Base-by-base conservation (phyloP, 2,888 invertebrate genomes). In the Alloplasta piceator region DNA sequence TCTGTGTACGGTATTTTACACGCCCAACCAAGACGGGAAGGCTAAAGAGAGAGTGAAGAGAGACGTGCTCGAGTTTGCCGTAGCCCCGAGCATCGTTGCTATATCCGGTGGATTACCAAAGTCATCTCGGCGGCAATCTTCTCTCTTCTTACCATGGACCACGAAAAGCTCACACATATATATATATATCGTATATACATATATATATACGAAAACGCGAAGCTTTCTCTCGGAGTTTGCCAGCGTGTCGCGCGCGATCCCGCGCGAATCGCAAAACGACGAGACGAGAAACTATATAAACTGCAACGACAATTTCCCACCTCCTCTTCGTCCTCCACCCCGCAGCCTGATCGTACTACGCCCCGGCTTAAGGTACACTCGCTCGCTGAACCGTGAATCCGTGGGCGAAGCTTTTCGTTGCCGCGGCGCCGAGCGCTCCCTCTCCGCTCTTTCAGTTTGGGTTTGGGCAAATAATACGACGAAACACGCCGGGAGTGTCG, bases 381-480 rank as follows among this genome's bases (percentile, higher is more conserved):
- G 70, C 58, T 76, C 87, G 86, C 78, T 86, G 84, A 85, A 90
- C 87, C 91, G 90, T 88, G 86, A 83, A 89, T 90, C 90, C 90
- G 89, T 85, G 87, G 88, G 89, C 87, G 87, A 87, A 88, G 85
- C 86, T 83, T 80, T 82, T 73, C 75, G 82, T 71, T 80, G 85
- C 87, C 85, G 85, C 86, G 89, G 80, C 56, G 63, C 55, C 36
- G 4, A 16, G 12, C 63, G 36, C 73, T 46, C 14, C 55, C n/a
- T 63, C 14, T 73, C n/a, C 26, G 26, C 26, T 26, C 26, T 3
- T 3, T 2, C 26, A 26, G 26, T 3, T 26, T 26, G 26, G 26
- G 46, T 56, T 64, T 52, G 14, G 12, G 14, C 43, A 56, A 36
- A 36, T 41, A 61, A 26, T 5, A 63, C 48, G 61, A 50, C 67